Evolutionary conservation across 2,888 invertebrate genomes (phyloP), one percentile per base, ranked within the genome.

Genomic region (Drosophila borealis): DNA sequence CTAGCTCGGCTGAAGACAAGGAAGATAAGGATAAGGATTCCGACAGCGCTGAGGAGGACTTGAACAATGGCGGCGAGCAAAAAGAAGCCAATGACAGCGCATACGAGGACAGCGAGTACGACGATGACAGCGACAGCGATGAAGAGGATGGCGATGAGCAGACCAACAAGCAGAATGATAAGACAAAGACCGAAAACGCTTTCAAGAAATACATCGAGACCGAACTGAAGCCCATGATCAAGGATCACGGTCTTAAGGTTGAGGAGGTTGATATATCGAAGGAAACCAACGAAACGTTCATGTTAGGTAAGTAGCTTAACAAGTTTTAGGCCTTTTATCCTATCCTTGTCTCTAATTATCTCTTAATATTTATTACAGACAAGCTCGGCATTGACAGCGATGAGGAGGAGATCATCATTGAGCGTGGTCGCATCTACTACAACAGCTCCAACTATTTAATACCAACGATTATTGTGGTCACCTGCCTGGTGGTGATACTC

Each of bases 401-500:
- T 3, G 88, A 88, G n/a, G 91, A 92, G 57, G 90, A 91, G 75
- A 90, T 91, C 80, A 92, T 89, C 88, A 92, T 82, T 87, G 92
- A 80, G 81, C 93, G 74, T 75, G 92, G 87, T 90, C 93, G 53
- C 54, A 92, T 81, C 91, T 93, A 75, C 74, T 94, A 93, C 81
- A 92, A 84, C 72, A 81, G 78, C 70, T 94, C 94, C 83, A 93
- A 93, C 59, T 94, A 94, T 90, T 81, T 95, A 70, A 93, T 94
- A 93, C 94, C 94, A 42, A 93, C 94, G 33, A 90, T 94, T 42
- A 94, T 95, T 71, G 93, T 95, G 39, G 93, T 95, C 49, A 92
- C 95, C 65, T 91, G 94, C 44, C 93, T 95, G 54, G 93, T 94
- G 46, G 72, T 94, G 37, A 90, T 95, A 21, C 92, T 95, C 17